A percentile compares a stretch with the other conserved stretches of the same genome.
phyloP scores from a whole-genome alignment of 2,797 vertebrate genomes.

The Acanthornis magna region DNA sequence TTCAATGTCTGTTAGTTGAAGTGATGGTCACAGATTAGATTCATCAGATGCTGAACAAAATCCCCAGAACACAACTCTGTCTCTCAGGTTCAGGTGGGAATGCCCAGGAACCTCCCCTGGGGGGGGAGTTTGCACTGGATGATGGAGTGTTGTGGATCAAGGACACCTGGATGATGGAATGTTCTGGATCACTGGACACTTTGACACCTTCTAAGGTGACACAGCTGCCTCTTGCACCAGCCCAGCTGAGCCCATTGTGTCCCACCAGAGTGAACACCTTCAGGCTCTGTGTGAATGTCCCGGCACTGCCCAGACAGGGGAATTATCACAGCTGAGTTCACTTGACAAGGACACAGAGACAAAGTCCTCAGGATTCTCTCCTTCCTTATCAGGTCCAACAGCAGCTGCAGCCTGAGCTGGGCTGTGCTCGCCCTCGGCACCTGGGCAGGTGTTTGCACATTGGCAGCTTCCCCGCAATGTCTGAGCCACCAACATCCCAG shows the following conservation, averaged over 20 bases:
- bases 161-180: no score
- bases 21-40: background rate
- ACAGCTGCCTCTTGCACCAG: background rate
- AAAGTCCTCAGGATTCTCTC: background rate
- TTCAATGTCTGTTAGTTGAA: background rate
- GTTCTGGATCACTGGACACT: background rate
- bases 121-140: background rate
- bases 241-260: background rate
- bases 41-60: background rate
- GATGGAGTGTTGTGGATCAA: background rate
- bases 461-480: background rate
- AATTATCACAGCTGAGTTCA: background rate
- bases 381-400: background rate
- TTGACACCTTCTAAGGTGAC: accelerated
- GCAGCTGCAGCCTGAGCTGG: background rate
- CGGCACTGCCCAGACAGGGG: background rate
- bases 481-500: background rate
- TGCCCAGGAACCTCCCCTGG: background rate
- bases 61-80: accelerated
- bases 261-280: background rate
- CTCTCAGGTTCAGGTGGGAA: background rate
- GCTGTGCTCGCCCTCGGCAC: background rate
- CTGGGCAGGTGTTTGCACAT: background rate
- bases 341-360: background rate
- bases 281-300: background rate